Evolutionary conservation across 2,113 vertebrate species (phyloP), one percentile per base, ranked within the genome.

Genomic region (Hystrix brachyura): DNA sequence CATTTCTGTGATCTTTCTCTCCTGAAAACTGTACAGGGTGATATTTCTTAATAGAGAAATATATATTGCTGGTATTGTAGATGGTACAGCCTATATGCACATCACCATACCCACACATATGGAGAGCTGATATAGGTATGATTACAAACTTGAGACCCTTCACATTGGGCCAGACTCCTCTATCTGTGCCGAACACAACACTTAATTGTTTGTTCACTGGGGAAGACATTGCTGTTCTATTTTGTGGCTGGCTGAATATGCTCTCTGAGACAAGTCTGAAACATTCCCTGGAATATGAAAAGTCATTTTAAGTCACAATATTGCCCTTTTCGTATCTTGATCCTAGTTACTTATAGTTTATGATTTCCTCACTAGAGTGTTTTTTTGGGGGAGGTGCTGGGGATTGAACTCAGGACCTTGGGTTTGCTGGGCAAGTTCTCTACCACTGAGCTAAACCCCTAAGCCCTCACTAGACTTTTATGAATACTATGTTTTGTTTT

Each of bases 311-410:
- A 76, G 62, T 98, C 0, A 1, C 76, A 86, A n/a, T 92, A 97
- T 79, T 98, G 95, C 3, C 82, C 53, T 84, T 64, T 32, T 13
- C 71, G 27, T 29, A 27, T 98, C 97, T 96, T 97, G 93, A 67
- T 96, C 65, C 69, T 7, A 29, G 13, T 55, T 83, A 23, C 23
- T 7, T 14, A 67, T 51, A 25, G 65, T 84, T 92, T 98, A 86
- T 85, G 92, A 97, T 72, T 94, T 97, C 78, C 65, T 95, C 83
- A 76, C 91, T 98, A 97, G 67, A 57, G 38, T 38, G 38, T 38
- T 38, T 38, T 38, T 38, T 38, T 38, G 38, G 38, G 38, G 38
- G 38, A 38, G 38, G 38, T 38, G 38, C 38, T 38, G 38, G 38
- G 38, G 38, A 38, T 38, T 38, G 38, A 38, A 38, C 38, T 38